These are phyloP conservation scores for Lordiphosa mommai DNA, from an alignment of 1,140 invertebrate species.

Conservation along the genomic window DNA sequence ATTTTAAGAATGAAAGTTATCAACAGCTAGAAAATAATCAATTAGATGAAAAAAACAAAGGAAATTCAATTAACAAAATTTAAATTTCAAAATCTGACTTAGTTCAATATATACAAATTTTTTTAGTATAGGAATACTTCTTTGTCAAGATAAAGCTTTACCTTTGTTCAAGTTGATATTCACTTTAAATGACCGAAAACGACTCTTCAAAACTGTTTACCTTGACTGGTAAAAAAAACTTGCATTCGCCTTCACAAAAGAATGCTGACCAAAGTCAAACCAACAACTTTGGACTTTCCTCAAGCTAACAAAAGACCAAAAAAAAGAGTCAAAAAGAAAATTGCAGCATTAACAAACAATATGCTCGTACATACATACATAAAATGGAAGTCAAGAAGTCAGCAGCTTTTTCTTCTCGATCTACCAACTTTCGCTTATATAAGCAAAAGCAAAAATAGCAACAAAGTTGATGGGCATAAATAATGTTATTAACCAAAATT, in stretches of 20 bases:
- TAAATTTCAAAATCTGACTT: too few relatives aligned
- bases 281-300: constrained; percentile 31
- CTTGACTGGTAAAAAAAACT: constrained; percentile 47
- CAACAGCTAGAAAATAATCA: too few relatives aligned
- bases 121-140: too few relatives aligned
- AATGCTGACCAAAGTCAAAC: constrained; percentile 60
- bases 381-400: constrained; percentile 56
- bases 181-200: background rate
- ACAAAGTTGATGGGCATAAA: constrained; percentile 46
- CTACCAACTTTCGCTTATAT: constrained; percentile 69
- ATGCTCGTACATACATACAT: too few relatives aligned
- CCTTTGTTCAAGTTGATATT: background rate
- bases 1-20: too few relatives aligned
- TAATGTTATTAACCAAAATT: constrained; percentile 61
- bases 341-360: constrained; percentile 67
- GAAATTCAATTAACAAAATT: too few relatives aligned
- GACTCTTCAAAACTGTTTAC: constrained; percentile 36
- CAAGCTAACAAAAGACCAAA: constrained; percentile 23
- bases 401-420: constrained; percentile 56
- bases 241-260: constrained; percentile 59
- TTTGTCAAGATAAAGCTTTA: too few relatives aligned
- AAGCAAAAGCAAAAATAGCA: constrained; percentile 59
- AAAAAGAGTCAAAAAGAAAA: constrained; percentile 46
- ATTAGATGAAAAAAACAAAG: too few relatives aligned
- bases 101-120: too few relatives aligned